phyloP scores from a whole-genome alignment of 2,888 invertebrate species.

The Eremobia ochroleuca region DNA sequence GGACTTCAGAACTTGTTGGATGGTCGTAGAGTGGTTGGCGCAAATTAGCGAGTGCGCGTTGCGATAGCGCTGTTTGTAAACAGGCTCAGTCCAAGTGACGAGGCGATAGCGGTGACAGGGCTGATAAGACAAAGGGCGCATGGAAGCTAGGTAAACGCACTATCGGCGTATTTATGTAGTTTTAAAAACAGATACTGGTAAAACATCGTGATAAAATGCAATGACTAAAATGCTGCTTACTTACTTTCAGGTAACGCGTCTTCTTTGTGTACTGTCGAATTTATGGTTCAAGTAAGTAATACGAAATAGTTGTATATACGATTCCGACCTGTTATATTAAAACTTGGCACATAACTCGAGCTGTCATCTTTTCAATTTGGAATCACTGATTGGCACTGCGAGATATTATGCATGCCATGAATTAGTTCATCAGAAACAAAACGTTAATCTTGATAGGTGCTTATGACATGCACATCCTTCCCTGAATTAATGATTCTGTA shows the following conservation, averaged over 20 bases:
- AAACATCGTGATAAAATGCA: conserved; percentile 45
- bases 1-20: conserved; percentile 83
- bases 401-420: not conserved
- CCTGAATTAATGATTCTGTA: not conserved
- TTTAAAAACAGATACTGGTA: conserved; percentile 42
- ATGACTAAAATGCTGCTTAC: conserved; percentile 34
- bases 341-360: not conserved
- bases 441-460: not conserved
- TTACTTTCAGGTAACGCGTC: conserved; percentile 51
- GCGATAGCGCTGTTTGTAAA: conserved; percentile 87
- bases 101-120: conserved; percentile 59
- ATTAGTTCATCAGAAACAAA: not conserved
- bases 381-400: not conserved
- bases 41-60: conserved; percentile 89
- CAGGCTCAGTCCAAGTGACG: conserved; percentile 72
- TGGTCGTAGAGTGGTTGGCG: conserved; percentile 83
- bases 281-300: conserved; percentile 20
- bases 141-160: conserved; percentile 43
- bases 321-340: not conserved
- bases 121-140: conserved; percentile 46
- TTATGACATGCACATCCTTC: not conserved
- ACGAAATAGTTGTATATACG: not conserved
- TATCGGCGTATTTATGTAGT: conserved; percentile 52
- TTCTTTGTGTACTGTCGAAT: conserved; percentile 8
- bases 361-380: not conserved